A percentile compares a stretch with the other conserved stretches of the same genome.
Evolutionary conservation across 2,888 invertebrate genomes (phyloP).

Genomic region (Nesidiocoris tenuis): DNA sequence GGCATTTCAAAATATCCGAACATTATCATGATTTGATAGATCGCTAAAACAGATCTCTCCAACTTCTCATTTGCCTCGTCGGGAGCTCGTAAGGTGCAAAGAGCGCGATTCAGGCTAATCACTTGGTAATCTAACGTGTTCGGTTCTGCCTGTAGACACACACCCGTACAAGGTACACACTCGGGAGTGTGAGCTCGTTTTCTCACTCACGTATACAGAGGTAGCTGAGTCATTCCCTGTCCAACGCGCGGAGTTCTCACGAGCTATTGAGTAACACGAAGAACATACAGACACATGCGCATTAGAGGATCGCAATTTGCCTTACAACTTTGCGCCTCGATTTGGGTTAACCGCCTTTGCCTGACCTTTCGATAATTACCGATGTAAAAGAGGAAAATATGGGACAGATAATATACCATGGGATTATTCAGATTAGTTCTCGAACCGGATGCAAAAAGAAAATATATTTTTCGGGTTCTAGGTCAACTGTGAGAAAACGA

Average conservation of each 20-base stretch:
- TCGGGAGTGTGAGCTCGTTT: not conserved
- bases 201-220: not conserved
- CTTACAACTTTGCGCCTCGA: slow-evolving; percentile 15
- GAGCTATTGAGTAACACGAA: not conserved
- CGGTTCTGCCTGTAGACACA: not conserved
- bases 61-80: slow-evolving; percentile 18
- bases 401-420: too few relatives aligned
- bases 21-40: too few relatives aligned
- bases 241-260: slow-evolving; percentile 25
- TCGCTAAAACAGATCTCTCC: too few relatives aligned
- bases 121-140: slow-evolving; percentile 37
- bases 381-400: not conserved
- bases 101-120: slow-evolving; percentile 42
- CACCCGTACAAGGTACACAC: not conserved
- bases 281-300: slow-evolving; percentile 19
- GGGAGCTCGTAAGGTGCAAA: slow-evolving; percentile 14
- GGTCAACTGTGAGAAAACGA: too few relatives aligned
- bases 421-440: too few relatives aligned
- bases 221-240: slow-evolving; percentile 25
- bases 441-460: too few relatives aligned
- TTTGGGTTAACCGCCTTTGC: slow-evolving; percentile 20
- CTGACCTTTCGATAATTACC: slow-evolving; percentile 24
- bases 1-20: too few relatives aligned
- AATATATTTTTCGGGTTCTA: too few relatives aligned
- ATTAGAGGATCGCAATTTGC: slow-evolving; percentile 23